Evolutionary conservation across 2,113 vertebrate species (phyloP).

Genomic region (Zapus hudsonius): DNA sequence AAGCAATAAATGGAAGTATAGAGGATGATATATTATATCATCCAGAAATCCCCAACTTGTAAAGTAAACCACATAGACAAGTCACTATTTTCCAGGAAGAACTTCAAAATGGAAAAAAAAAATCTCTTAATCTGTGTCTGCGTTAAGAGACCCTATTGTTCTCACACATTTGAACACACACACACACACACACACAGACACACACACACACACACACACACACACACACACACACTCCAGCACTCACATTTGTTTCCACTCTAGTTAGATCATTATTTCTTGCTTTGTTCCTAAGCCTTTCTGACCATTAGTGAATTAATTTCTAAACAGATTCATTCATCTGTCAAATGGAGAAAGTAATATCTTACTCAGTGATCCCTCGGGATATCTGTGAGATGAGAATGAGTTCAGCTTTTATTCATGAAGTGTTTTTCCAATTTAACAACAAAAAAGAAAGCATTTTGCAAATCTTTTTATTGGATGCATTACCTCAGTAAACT

Average conservation of each 20-base stretch:
- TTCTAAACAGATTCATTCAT: slow-evolving; percentile 24
- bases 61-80: background rate
- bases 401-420: slow-evolving; percentile 36
- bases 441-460: background rate
- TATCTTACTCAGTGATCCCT: background rate
- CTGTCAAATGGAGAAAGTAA: background rate
- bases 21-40: background rate
- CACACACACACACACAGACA: background rate
- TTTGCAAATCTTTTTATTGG: slow-evolving; percentile 7
- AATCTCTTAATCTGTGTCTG: background rate
- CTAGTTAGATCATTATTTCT: slow-evolving; percentile 8
- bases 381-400: slow-evolving; percentile 14
- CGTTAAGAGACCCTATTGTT: background rate
- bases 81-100: background rate
- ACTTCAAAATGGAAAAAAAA: background rate
- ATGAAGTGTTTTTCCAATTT: slow-evolving; percentile 19
- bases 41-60: background rate
- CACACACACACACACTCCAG: background rate
- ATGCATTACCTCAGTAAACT: background rate
- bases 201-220: background rate
- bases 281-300: background rate
- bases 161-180: background rate
- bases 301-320: slow-evolving; percentile 11
- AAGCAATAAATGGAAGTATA: slow-evolving; percentile 4
- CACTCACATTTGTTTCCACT: background rate